Evolutionary conservation across 2,113 vertebrate species (phyloP), one percentile per base, ranked within the genome.

Genomic region (Platichthys flesus): DNA sequence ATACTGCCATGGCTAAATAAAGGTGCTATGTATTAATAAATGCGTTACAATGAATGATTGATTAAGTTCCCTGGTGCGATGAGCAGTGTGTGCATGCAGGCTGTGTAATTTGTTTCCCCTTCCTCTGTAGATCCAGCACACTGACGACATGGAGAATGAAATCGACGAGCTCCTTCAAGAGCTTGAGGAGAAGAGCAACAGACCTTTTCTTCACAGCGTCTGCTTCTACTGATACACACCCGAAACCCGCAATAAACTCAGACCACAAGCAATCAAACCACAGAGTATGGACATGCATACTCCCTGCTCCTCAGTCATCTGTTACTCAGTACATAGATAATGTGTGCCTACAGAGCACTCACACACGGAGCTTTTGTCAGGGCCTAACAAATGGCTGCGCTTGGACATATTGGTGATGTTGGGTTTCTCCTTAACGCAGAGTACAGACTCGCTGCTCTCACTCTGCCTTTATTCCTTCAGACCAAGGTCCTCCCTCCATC

Each of bases 101-200:
- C 16, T 49, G 18, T 81, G 62, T 40, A 61, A 67, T 16, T 9
- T 20, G 4, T 24, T 26, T 59, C 4, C 28, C 60, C 37, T 69
- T 54, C 58, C 76, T 66, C 76, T 76, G 3, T 86, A 99, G 98
- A 99, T 99, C 84, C 97, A 99, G 91, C 97, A 98, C 92, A 99
- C 97, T 0, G 98, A 99, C 51, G 98, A 99, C 85, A 99, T 99
- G 98, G 98, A 99, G 90, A 99, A 99, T 9, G 98, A 99, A 91
- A 99, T 99, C 1, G 98, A 99, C 0, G 98, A 99, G 86, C 96
- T 99, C 67, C 92, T 99, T 81, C 98, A 99, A 85, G 98, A 99
- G 91, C 98, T 99, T 21, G 98, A 99, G 91, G 98, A 99, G 76
- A 99, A 99, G 92, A 99, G 97, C 61, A 96, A 96, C 84, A 93